These are phyloP conservation scores for Quiscalus mexicanus DNA, from an alignment of 2,113 vertebrate genomes.

Conservation along the genomic window DNA sequence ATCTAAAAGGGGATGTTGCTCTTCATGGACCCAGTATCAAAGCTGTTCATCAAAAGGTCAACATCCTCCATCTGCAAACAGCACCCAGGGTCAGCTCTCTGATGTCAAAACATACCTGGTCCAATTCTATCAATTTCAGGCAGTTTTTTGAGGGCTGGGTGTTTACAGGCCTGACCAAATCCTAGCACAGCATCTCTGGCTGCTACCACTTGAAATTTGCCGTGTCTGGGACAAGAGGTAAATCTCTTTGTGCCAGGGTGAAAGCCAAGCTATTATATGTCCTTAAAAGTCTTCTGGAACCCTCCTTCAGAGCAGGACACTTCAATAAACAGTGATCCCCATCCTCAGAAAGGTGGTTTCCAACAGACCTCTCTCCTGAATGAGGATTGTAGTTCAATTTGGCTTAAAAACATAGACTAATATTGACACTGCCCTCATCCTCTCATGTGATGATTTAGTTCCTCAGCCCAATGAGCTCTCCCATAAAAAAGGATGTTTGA, in stretches of 20 bases:
- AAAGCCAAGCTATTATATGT: not conserved
- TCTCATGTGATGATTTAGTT: not conserved
- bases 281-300: not conserved
- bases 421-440: not conserved
- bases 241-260: not conserved
- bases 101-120: not conserved
- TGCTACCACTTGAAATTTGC: not conserved
- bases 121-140: not conserved
- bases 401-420: not conserved
- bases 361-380: not conserved
- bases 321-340: not conserved
- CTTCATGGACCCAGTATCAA: not conserved
- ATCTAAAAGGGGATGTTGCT: not conserved
- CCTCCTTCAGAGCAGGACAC: not conserved
- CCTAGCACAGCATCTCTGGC: not conserved
- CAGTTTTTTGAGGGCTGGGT: not conserved
- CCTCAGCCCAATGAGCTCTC: not conserved
- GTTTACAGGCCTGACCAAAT: not conserved
- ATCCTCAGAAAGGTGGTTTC: not conserved
- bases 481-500: not conserved
- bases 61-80: slow-evolving; percentile 5
- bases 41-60: slow-evolving; percentile 5
- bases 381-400: not conserved
- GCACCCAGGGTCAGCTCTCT: not conserved
- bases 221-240: not conserved